Base-by-base conservation (phyloP, 2,888 invertebrate species). In the Spicauda simplicius region DNA sequence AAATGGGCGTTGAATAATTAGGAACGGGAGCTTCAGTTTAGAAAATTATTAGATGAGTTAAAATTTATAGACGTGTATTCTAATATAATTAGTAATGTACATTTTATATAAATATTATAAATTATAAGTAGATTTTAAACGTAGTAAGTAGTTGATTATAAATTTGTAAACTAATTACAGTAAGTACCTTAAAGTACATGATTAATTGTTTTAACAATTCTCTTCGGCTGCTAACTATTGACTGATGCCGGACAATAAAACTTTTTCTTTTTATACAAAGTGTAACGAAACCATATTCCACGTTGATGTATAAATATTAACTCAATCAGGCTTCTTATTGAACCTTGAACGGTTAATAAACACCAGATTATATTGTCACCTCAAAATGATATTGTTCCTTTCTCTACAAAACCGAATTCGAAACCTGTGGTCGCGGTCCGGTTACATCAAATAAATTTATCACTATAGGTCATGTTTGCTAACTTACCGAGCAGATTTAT, bases 301-400 rank as follows among this genome's bases (percentile, higher is more conserved):
- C 55, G 18, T 45, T 5, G 5, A 25, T 25, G 25, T 25, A 25
- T 25, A 4, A 48, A n/a, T 58, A 20, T 50, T 18, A 56, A 50
- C 30, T 63, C 20, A 56, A 50, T 56, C 19, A 64, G 19, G 48
- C 63, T 48, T 41, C 55, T 48, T 14, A 20, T n/a, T 25, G 25
- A 11, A 57, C 56, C 56, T 64, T 64, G 64, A 57, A 37, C 57
- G 45, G 18, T 57, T 48, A 57, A 50, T 50, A 56, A 64, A 33
- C 48, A 63, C 64, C 64, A 10, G 64, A 52, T 45, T 41, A 58
- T 64, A 52, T 57, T 64, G 64, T 64, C 45, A 57, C 50, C 64
- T 57, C 20, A 57, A 55, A 64, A 50, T 54, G 41, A 57, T 64
- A 52, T 64, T 52, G 57, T 57, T 37, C 64, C 64, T 64, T 64